Base-by-base conservation (phyloP, 2,797 vertebrate genomes). In the Muscicapa comitata region DNA sequence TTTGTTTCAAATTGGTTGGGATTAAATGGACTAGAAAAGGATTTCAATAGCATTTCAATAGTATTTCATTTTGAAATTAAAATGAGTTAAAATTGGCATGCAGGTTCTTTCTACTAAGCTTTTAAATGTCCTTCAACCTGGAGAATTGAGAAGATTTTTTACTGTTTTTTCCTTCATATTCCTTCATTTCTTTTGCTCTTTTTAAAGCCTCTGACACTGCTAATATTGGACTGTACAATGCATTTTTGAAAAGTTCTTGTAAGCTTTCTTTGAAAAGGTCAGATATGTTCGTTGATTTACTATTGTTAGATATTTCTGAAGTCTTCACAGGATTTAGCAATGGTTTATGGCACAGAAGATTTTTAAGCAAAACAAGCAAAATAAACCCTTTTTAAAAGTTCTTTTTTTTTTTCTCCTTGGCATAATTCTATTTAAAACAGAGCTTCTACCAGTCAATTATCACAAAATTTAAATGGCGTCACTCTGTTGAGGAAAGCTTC, bases 381-480 rank as follows among this genome's bases (percentile, higher is more conserved):
- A 80, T 28, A 61, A 80, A 20, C 0, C 1, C 8, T 59, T 82
- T 51, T 19, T 5, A 76, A 58, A 62, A 0, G 1, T 35, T 66
- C 1, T 6, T 5, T 13, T 19, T 11, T 29, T 26, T 11, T n/a
- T 31, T 35, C 18, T 17, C 24, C 6, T 53, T 67, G 35, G 8
- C 9, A 33, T 24, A 82, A 54, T 75, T 75, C 7, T 42, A 20
- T 75, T 72, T 78, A 37, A 70, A 55, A 62, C 4, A 71, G 14
- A 25, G 6, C 3, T 83, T 81, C 21, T 71, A 21, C 2, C 29
- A 65, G 11, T 17, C 38, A 65, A 8, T 50, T 65, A 37, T 35
- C 19, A 50, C 7, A 62, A 59, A 21, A 48, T 45, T 83, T 29
- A 47, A 75, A 38, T 47, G 0, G 43, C 5, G 24, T 17, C 57